Evolutionary conservation across 2,888 invertebrate genomes (phyloP).

Genomic region (Cephus runcator): DNA sequence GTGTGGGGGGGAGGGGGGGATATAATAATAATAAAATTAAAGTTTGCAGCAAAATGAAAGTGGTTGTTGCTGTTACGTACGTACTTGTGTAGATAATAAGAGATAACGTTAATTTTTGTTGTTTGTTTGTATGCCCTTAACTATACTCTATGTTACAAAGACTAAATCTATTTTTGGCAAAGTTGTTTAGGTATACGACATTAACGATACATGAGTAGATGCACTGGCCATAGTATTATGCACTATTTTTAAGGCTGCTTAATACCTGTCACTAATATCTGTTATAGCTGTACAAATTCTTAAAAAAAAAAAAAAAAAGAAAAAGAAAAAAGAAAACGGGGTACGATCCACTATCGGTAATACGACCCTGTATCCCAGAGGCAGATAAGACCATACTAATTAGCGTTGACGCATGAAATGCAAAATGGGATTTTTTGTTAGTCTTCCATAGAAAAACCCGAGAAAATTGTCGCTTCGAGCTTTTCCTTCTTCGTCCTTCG

Average conservation of each 20-base stretch:
- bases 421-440: background rate
- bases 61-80: background rate
- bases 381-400: background rate
- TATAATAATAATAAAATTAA: background rate
- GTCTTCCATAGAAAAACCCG: background rate
- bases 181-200: slow-evolving; percentile 64
- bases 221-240: slow-evolving; percentile 65
- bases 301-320: background rate
- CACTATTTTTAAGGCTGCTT: slow-evolving; percentile 56
- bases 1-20: too few relatives aligned
- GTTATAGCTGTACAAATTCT: slow-evolving; percentile 53
- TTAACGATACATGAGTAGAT: slow-evolving; percentile 62
- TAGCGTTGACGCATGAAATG: background rate
- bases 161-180: slow-evolving; percentile 66
- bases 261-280: slow-evolving; percentile 48
- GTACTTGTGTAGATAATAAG: slow-evolving; percentile 15
- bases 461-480: background rate
- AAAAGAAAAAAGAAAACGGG: background rate
- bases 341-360: background rate
- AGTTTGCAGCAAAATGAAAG: background rate
- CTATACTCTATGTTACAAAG: slow-evolving; percentile 64
- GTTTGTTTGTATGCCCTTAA: slow-evolving; percentile 59
- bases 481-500: background rate
- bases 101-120: slow-evolving; percentile 49
- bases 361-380: background rate